A percentile compares a stretch with the other conserved stretches of the same genome.
phyloP scores from a whole-genome alignment of 2,888 invertebrate species.

The Harmothoe impar region DNA sequence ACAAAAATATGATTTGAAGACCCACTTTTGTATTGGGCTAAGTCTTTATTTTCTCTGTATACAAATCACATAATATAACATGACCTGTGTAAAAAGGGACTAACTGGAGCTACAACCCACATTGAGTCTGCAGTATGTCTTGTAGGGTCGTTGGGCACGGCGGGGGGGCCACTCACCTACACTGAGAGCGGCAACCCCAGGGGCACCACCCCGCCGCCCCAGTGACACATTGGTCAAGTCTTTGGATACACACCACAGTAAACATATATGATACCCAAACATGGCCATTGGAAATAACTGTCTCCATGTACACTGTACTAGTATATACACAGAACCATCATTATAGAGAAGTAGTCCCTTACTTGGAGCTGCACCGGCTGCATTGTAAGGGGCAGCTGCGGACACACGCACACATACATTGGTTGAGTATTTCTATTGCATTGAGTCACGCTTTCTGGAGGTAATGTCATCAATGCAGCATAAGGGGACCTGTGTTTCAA shows the following conservation, averaged over 20 bases:
- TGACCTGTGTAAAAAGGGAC: slow-evolving; percentile 61
- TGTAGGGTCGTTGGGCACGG: not conserved
- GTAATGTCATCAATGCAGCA: slow-evolving; percentile 22
- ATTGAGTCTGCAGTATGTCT: not conserved
- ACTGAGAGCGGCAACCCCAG: not conserved
- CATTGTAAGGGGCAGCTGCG: not conserved
- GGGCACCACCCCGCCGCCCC: not conserved
- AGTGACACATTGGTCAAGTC: slow-evolving; percentile 22
- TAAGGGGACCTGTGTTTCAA: not conserved
- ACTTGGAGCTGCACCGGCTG: too few relatives aligned
- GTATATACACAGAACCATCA: not conserved
- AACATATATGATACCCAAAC: not conserved
- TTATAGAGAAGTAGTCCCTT: too few relatives aligned
- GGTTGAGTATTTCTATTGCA: slow-evolving; percentile 46
- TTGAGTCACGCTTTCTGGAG: slow-evolving; percentile 1
- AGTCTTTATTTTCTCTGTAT: slow-evolving; percentile 56
- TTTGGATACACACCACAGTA: slow-evolving; percentile 14
- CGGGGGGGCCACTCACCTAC: not conserved
- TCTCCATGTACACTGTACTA: slow-evolving; percentile 21
- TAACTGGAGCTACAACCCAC: slow-evolving; percentile 24
- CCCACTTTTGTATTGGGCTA: slow-evolving; percentile 59
- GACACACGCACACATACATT: not conserved
- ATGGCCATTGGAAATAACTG: not conserved
- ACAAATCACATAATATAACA: slow-evolving; percentile 58
- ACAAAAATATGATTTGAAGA: slow-evolving; percentile 29